Percentiles rank a stretch among this genome's conserved stretches.
Evolutionary conservation across 1,140 invertebrate species (phyloP).

Genomic region (Bombus impatiens): DNA sequence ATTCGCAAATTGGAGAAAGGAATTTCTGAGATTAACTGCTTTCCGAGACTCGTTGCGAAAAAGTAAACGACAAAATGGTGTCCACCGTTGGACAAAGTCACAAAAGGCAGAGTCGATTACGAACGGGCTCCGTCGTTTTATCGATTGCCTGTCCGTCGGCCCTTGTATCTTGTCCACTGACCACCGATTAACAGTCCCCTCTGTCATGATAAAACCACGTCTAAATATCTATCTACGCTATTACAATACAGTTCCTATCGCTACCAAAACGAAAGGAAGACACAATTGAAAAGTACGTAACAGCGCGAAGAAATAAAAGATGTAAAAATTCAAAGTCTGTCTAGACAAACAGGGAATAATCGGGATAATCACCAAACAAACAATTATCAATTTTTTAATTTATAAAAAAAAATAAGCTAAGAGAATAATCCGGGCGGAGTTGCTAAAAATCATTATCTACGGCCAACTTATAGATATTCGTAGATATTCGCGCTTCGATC

Average conservation of each 20-base stretch:
- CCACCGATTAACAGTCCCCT: slow-evolving; percentile 24
- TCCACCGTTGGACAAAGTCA: not conserved
- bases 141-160: slow-evolving; percentile 27
- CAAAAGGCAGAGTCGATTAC: not conserved
- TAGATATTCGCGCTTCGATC: too few species aligned
- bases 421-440: too few species aligned
- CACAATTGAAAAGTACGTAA: not conserved
- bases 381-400: too few species aligned
- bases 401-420: too few species aligned
- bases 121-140: slow-evolving; percentile 8
- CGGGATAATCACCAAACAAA: too few species aligned
- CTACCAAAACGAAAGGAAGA: not conserved
- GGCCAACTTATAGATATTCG: too few species aligned
- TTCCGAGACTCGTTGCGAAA: not conserved
- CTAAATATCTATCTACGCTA: slow-evolving; percentile 3
- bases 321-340: not conserved
- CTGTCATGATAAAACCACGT: slow-evolving; percentile 2
- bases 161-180: slow-evolving; percentile 29
- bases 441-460: too few species aligned
- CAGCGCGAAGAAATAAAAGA: not conserved
- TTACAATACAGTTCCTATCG: not conserved
- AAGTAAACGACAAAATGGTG: not conserved
- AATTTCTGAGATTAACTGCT: too few species aligned
- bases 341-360: too few species aligned
- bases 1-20: too few species aligned